A percentile compares a stretch with the other conserved stretches of the same genome.
Evolutionary conservation across 2,797 vertebrate genomes (phyloP).

Genomic region (Chaenodraco wilsoni): DNA sequence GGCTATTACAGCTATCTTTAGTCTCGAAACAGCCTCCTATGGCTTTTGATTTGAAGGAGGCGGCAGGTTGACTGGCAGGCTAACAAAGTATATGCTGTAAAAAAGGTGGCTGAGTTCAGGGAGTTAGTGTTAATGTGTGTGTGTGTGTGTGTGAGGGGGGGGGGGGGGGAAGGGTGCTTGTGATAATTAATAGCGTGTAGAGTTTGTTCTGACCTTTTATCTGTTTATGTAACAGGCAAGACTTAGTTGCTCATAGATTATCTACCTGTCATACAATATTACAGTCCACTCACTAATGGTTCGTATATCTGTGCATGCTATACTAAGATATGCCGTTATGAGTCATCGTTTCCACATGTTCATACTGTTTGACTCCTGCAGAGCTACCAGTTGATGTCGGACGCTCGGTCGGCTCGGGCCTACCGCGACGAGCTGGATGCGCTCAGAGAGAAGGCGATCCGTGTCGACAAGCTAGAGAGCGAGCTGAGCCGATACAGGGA

Average conservation of each 20-base stretch:
- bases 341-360: neutral
- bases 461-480: slow-evolving; percentile 98
- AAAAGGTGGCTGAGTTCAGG: slow-evolving; percentile 49
- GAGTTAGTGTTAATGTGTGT: slow-evolving; percentile 3
- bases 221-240: slow-evolving; percentile 17
- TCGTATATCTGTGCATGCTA: neutral
- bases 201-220: slow-evolving; percentile 20
- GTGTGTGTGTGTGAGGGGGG: neutral
- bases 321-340: neutral
- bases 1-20: slow-evolving; percentile 76
- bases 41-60: slow-evolving; percentile 60
- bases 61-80: slow-evolving; percentile 13
- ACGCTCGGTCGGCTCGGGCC: slow-evolving; percentile 93
- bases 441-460: slow-evolving; percentile 93
- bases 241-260: slow-evolving; percentile 10
- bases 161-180: neutral
- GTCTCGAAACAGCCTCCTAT: slow-evolving; percentile 43
- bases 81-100: slow-evolving; percentile 30
- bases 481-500: slow-evolving; percentile 95
- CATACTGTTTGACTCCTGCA: slow-evolving; percentile 71
- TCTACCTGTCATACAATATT: slow-evolving; percentile 1
- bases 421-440: slow-evolving; percentile 96
- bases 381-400: slow-evolving; percentile 93
- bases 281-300: neutral
- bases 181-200: slow-evolving; percentile 12